phyloP scores from a whole-genome alignment of 2,113 vertebrate genomes.

The Taxidea taxus region DNA sequence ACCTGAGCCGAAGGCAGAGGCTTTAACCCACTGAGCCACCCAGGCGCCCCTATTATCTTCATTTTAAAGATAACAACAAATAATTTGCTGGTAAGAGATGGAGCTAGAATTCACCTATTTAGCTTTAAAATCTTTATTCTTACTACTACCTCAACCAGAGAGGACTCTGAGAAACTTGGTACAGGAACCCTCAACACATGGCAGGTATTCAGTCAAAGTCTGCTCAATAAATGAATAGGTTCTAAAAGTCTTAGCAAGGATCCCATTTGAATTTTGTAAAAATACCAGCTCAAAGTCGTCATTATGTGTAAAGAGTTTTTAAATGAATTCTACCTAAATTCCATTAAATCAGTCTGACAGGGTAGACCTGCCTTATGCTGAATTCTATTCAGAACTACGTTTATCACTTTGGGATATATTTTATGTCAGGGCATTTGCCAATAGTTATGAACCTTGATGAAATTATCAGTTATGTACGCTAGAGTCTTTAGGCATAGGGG shows the following conservation, averaged over 20 bases:
- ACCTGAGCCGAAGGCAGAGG: too few species aligned
- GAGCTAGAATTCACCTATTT: background rate
- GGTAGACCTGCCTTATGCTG: background rate
- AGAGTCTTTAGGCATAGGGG: background rate
- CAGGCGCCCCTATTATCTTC: conserved; percentile 39
- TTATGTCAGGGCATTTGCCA: background rate
- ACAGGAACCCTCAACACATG: background rate
- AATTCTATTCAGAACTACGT: conserved; percentile 39
- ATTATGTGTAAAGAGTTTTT: background rate
- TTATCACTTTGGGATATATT: background rate
- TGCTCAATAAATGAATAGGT: background rate
- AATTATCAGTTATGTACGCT: background rate
- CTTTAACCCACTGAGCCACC: too few species aligned
- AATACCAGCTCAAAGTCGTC: background rate
- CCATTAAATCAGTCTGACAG: background rate
- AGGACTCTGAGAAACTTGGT: background rate
- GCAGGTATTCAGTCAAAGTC: background rate
- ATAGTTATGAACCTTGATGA: background rate
- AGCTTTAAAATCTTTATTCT: background rate
- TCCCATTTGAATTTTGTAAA: background rate
- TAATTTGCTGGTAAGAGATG: background rate
- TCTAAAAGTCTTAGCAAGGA: background rate
- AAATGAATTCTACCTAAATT: background rate
- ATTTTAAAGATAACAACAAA: conserved; percentile 3
- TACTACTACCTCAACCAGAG: background rate